phyloP scores from a whole-genome alignment of 1,140 invertebrate species.

The Uloborus diversus region DNA sequence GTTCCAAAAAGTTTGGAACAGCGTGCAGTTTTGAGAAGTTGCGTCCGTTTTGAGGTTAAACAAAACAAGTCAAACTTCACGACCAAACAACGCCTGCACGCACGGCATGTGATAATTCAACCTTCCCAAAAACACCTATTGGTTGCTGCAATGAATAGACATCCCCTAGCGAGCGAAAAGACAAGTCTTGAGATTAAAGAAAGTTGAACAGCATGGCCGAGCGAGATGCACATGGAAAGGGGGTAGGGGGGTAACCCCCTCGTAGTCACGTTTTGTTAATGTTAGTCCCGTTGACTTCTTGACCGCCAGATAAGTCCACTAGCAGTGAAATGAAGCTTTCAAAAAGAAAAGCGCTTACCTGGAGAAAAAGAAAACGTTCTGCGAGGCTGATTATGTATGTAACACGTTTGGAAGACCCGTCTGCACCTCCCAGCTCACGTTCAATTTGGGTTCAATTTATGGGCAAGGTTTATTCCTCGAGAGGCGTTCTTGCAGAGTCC shows the following conservation, averaged over 20 bases:
- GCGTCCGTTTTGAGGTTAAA: no score
- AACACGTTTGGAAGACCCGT: conserved; percentile 36
- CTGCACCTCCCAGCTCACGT: conserved; percentile 26
- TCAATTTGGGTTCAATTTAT: conserved; percentile 41
- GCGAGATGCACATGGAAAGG: not conserved
- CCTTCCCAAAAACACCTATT: no score
- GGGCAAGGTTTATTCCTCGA: not conserved
- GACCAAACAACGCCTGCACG: no score
- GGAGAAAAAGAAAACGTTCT: conserved; percentile 14
- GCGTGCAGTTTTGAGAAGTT: no score
- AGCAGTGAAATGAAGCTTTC: conserved; percentile 3
- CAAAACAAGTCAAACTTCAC: no score
- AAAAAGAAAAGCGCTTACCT: not conserved
- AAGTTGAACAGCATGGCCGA: conserved; percentile 1
- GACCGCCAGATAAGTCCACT: conserved; percentile 33
- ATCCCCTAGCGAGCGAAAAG: not conserved
- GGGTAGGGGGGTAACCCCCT: not conserved
- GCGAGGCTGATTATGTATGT: conserved; percentile 31
- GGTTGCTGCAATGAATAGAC: no score
- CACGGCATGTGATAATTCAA: no score
- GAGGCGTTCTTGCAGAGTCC: no score
- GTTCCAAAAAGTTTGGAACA: no score
- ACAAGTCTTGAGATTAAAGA: conserved; percentile 20
- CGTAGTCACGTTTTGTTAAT: conserved; percentile 28
- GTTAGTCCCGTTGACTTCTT: conserved; percentile 39